Percentiles rank a stretch among this genome's conserved stretches.
phyloP scores from a whole-genome alignment of 2,797 vertebrate species.

The Poeciliopsis gracilis region DNA sequence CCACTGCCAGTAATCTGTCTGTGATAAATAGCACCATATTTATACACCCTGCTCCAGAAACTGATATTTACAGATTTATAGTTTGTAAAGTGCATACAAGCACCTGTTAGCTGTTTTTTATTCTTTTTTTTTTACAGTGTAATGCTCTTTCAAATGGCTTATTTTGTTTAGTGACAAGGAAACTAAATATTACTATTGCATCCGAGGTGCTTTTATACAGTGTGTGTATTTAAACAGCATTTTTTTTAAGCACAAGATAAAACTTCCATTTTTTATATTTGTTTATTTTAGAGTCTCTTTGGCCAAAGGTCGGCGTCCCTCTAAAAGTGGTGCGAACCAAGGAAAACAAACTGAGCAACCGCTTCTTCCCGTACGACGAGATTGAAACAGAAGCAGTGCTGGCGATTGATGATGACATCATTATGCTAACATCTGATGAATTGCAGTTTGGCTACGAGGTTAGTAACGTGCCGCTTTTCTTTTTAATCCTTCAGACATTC shows the following conservation, averaged over 20 bases:
- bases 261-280: neutral
- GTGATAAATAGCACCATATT: slow-evolving; percentile 49
- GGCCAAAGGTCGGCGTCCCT: slow-evolving; percentile 95
- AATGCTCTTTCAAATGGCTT: neutral
- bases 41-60: slow-evolving; percentile 23
- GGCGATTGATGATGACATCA: slow-evolving; percentile 98
- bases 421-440: slow-evolving; percentile 98
- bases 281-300: slow-evolving; percentile 86
- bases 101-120: neutral
- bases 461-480: slow-evolving; percentile 40
- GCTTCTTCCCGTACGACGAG: slow-evolving; percentile 97
- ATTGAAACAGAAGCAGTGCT: slow-evolving; percentile 97
- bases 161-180: neutral
- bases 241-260: neutral
- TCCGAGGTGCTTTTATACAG: neutral
- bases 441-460: slow-evolving; percentile 99
- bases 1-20: slow-evolving; percentile 54
- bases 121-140: neutral
- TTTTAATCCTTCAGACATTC: neutral
- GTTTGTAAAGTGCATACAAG: neutral
- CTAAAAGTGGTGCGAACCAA: slow-evolving; percentile 94
- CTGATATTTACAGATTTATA: slow-evolving; percentile 8
- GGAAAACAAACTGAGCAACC: slow-evolving; percentile 98
- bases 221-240: neutral
- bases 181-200: neutral